These are phyloP conservation scores for Scelioninae gen. 1 DNA, from an alignment of 2,888 invertebrate genomes.

Conservation along the genomic window DNA sequence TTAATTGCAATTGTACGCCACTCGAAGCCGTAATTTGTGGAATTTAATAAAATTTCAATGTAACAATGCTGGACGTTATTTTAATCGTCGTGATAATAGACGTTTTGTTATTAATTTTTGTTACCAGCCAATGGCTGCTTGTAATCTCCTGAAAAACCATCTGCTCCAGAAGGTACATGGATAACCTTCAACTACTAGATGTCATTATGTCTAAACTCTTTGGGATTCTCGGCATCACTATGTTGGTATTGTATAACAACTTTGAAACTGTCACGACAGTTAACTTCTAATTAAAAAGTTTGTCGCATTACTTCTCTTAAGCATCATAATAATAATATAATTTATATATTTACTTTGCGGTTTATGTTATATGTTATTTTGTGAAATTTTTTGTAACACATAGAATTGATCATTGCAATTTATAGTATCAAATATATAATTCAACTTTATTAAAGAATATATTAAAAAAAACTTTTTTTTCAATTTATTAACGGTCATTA, in stretches of 20 bases:
- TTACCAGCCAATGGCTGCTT: background rate
- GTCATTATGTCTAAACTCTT: constrained; percentile 46
- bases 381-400: too few relatives aligned
- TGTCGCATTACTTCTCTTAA: constrained; percentile 14
- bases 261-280: constrained; percentile 33
- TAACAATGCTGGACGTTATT: constrained; percentile 2
- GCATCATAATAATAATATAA: constrained; percentile 38
- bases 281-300: constrained; percentile 59
- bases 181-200: constrained; percentile 7
- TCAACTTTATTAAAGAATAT: too few relatives aligned
- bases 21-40: constrained; percentile 3
- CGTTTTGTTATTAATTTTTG: background rate
- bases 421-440: too few relatives aligned
- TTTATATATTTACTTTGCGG: constrained; percentile 35
- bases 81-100: constrained; percentile 21
- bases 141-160: background rate
- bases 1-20: constrained; percentile 14
- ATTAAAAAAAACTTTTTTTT: too few relatives aligned
- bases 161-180: background rate
- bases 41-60: constrained; percentile 13
- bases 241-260: constrained; percentile 36
- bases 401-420: too few relatives aligned
- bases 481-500: too few relatives aligned
- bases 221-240: constrained; percentile 26
- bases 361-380: background rate